These are phyloP conservation scores for Regulus satrapa DNA, from an alignment of 2,113 vertebrate genomes.

Conservation along the genomic window DNA sequence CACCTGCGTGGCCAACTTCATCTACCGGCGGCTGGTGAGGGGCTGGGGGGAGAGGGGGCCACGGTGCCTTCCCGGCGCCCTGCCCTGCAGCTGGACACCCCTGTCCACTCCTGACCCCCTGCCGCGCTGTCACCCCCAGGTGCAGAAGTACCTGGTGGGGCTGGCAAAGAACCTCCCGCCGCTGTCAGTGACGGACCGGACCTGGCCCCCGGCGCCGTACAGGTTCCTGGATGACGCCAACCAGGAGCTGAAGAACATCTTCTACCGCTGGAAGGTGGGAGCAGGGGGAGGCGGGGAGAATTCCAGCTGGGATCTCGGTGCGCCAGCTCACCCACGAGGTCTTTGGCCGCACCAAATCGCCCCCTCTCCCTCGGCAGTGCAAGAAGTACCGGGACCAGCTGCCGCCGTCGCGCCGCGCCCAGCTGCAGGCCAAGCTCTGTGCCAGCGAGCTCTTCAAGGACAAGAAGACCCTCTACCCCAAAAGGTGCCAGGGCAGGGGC, in stretches of 20 bases:
- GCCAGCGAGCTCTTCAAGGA: constrained; percentile 78
- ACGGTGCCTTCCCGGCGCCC: background rate
- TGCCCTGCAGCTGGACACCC: rapidly evolving
- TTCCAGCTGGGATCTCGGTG: rapidly evolving
- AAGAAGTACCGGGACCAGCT: constrained; percentile 74
- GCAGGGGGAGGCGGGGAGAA: rapidly evolving
- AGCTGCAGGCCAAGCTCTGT: constrained; percentile 68
- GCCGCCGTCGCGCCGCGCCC: background rate
- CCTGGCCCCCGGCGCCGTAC: constrained; percentile 67
- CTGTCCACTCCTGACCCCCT: background rate
- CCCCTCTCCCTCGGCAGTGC: constrained; percentile 49
- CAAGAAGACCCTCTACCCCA: constrained; percentile 74
- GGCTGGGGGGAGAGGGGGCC: background rate
- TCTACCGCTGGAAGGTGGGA: constrained; percentile 73
- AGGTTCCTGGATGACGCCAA: constrained; percentile 45
- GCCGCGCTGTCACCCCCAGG: background rate
- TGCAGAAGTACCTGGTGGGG: constrained; percentile 64
- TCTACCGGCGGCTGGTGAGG: constrained; percentile 73
- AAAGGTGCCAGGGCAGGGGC: constrained; percentile 59
- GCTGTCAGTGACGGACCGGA: constrained; percentile 17
- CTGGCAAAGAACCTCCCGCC: constrained; percentile 67
- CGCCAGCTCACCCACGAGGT: rapidly evolving
- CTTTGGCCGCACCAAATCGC: rapidly evolving
- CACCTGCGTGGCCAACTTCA: constrained; percentile 64
- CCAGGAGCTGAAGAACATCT: constrained; percentile 68